Percentiles rank a stretch among this genome's conserved stretches.
phyloP scores from a whole-genome alignment of 2,888 invertebrate species.

The Ormyrus thymus region DNA sequence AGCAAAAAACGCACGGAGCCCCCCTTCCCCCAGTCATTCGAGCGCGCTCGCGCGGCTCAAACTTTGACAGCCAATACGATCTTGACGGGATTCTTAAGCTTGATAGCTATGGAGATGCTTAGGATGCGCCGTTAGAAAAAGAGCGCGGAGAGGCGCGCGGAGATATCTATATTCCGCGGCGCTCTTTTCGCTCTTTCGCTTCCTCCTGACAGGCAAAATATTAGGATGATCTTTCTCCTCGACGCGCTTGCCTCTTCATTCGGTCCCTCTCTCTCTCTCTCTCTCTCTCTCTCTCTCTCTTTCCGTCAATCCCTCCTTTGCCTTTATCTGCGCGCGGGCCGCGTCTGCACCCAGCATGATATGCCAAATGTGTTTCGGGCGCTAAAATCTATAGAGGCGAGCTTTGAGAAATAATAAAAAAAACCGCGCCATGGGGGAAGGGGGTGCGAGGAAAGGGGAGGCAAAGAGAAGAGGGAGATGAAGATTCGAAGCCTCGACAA shows the following conservation, averaged over 20 bases:
- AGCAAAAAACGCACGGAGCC: too few species aligned
- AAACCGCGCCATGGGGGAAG: background rate
- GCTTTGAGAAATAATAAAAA: background rate
- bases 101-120: background rate
- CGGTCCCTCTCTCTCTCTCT: background rate
- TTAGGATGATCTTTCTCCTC: constrained; percentile 21
- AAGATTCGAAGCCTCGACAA: background rate
- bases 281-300: too few species aligned
- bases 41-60: constrained; percentile 11
- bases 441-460: background rate
- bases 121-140: background rate
- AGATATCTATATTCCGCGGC: constrained; percentile 9
- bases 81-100: constrained; percentile 50
- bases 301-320: too few species aligned
- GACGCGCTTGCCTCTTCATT: constrained; percentile 12
- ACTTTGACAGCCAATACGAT: constrained; percentile 45
- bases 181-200: constrained; percentile 5
- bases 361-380: constrained; percentile 1
- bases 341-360: background rate
- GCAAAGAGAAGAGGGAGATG: background rate
- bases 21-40: constrained; percentile 3
- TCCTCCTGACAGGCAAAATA: constrained; percentile 15
- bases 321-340: too few species aligned
- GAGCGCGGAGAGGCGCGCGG: background rate
- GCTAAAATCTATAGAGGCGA: background rate